These are phyloP conservation scores for Paramormyrops kingsleyae DNA, from an alignment of 2,113 vertebrate species.

Conservation along the genomic window DNA sequence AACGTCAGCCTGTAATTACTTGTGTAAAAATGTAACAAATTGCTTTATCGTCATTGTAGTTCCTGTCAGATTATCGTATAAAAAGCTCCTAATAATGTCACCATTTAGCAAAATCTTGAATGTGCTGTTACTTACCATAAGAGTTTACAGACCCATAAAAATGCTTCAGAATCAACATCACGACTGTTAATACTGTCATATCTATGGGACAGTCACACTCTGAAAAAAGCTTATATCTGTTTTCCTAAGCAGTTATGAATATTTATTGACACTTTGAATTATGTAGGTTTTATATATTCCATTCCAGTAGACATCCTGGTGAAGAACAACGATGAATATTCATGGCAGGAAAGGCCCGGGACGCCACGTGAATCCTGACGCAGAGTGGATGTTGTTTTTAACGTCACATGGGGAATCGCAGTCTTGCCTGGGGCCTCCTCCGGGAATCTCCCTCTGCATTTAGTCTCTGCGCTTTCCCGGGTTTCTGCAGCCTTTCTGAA, in stretches of 20 bases:
- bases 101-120: not conserved
- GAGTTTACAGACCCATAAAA: not conserved
- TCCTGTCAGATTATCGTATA: not conserved
- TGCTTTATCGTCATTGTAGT: not conserved
- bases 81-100: not conserved
- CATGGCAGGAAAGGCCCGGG: not conserved
- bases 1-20: not conserved
- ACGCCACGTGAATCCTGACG: not conserved
- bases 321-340: constrained; percentile 8
- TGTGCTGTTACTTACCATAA: not conserved
- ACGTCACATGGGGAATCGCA: not conserved
- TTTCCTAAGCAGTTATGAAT: constrained; percentile 14
- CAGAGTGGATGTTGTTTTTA: not conserved
- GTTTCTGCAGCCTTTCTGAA: not conserved
- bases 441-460: not conserved
- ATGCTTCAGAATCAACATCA: not conserved
- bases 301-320: not conserved
- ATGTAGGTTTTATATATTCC: constrained; percentile 15
- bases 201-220: not conserved
- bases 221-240: not conserved
- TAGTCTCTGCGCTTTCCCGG: not conserved
- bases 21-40: not conserved
- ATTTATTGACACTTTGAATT: constrained; percentile 11
- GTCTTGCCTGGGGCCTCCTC: not conserved
- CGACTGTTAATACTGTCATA: not conserved